Percentiles rank a stretch among this genome's conserved stretches.
Evolutionary conservation across 37 sponge, comb jelly and placozoan genomes (phyloP).

Genomic region (Spongia lamella): DNA sequence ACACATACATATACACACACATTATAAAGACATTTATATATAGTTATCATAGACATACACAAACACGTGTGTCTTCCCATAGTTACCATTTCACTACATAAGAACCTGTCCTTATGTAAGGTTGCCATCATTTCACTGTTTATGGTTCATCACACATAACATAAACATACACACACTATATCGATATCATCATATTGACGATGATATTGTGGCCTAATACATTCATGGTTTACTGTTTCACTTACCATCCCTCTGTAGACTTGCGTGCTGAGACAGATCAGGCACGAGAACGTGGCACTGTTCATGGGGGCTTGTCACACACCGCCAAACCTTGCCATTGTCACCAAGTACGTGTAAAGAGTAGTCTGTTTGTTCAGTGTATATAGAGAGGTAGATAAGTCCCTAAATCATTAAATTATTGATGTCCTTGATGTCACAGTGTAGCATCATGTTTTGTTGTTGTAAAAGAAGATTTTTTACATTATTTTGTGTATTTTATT

Average conservation of each 20-base stretch:
- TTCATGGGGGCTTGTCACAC: slow-evolving; percentile 91
- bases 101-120: background rate
- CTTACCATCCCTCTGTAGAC: slow-evolving; percentile 25
- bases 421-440: too few relatives aligned
- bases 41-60: too few relatives aligned
- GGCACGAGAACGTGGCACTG: slow-evolving; percentile 91
- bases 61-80: too few relatives aligned
- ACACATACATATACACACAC: too few relatives aligned
- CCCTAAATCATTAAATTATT: background rate
- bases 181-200: too few relatives aligned
- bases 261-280: slow-evolving; percentile 68
- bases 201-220: too few relatives aligned
- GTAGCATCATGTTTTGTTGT: too few relatives aligned
- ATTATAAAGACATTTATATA: too few relatives aligned
- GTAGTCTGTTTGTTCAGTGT: background rate
- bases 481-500: background rate
- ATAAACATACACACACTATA: too few relatives aligned
- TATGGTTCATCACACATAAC: background rate
- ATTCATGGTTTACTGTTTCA: background rate
- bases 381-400: background rate
- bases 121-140: background rate
- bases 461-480: background rate
- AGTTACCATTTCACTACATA: too few relatives aligned
- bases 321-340: slow-evolving; percentile 84
- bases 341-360: slow-evolving; percentile 71